These are phyloP conservation scores for Blastomussa wellsi DNA, from an alignment of 92 coral and sea anemone species.

Conservation along the genomic window DNA sequence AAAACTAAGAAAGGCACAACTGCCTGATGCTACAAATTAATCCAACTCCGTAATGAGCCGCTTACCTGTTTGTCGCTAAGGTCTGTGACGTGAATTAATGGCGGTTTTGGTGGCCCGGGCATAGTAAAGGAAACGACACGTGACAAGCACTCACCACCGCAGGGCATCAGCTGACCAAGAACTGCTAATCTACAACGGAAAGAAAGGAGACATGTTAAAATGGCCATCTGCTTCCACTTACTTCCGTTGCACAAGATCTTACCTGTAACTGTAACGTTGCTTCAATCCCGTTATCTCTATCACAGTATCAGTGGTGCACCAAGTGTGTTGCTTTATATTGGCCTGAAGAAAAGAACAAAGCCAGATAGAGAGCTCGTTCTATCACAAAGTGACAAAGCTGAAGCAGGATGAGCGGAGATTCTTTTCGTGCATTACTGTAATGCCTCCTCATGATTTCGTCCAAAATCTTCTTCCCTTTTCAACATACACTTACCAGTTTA, in stretches of 20 bases:
- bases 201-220: background rate
- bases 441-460: too few relatives aligned
- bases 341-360: slow-evolving; percentile 32
- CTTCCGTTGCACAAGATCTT: background rate
- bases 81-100: slow-evolving; percentile 59
- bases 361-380: too few relatives aligned
- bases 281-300: slow-evolving; percentile 71
- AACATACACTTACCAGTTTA: background rate
- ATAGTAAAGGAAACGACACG: slow-evolving; percentile 57
- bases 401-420: background rate
- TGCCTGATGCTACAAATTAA: background rate
- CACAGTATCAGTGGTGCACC: slow-evolving; percentile 60
- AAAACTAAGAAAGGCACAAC: background rate
- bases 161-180: slow-evolving; percentile 37
- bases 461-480: too few relatives aligned
- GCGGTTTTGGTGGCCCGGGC: slow-evolving; percentile 91
- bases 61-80: slow-evolving; percentile 71
- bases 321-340: slow-evolving; percentile 64
- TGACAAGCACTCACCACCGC: slow-evolving; percentile 52
- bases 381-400: background rate
- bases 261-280: slow-evolving; percentile 70
- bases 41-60: background rate
- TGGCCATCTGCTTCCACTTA: background rate
- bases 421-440: too few relatives aligned
- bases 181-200: slow-evolving; percentile 41